phyloP scores from a whole-genome alignment of 2,113 vertebrate species.

The Alectura lathami region DNA sequence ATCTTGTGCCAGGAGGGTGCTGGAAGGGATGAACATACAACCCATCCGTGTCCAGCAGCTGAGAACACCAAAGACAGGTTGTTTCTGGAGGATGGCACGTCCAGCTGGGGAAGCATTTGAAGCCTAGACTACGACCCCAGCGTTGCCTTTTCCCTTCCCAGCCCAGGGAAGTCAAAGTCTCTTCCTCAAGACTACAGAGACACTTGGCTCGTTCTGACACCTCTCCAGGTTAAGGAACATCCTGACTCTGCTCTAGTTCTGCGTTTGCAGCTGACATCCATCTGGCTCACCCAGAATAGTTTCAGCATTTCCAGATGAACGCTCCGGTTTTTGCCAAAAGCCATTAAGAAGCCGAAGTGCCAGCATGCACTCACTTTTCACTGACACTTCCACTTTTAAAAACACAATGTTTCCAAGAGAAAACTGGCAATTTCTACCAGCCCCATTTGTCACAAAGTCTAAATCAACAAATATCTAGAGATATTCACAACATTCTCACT shows the following conservation, averaged over 20 bases:
- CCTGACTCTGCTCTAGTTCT: not conserved
- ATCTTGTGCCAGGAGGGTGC: not conserved
- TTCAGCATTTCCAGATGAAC: not conserved
- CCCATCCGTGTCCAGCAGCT: rapidly evolving
- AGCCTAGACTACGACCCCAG: not conserved
- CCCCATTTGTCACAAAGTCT: not conserved
- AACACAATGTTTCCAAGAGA: not conserved
- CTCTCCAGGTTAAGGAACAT: not conserved
- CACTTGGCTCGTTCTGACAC: not conserved
- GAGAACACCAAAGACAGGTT: not conserved
- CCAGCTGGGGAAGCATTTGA: not conserved
- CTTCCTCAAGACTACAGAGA: not conserved
- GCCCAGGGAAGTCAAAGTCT: not conserved
- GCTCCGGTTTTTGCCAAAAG: not conserved
- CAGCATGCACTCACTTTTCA: not conserved
- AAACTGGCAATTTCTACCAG: not conserved
- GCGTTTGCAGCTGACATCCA: not conserved
- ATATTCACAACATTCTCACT: not conserved
- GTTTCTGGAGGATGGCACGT: not conserved
- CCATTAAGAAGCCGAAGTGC: too few species aligned
- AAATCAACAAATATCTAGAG: not conserved
- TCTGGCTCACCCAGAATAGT: not conserved
- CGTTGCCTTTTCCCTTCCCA: not conserved
- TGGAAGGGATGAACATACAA: not conserved
- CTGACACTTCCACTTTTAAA: not conserved